Base-by-base conservation (phyloP, 2,113 vertebrate species). In the Sminthopsis crassicaudata region DNA sequence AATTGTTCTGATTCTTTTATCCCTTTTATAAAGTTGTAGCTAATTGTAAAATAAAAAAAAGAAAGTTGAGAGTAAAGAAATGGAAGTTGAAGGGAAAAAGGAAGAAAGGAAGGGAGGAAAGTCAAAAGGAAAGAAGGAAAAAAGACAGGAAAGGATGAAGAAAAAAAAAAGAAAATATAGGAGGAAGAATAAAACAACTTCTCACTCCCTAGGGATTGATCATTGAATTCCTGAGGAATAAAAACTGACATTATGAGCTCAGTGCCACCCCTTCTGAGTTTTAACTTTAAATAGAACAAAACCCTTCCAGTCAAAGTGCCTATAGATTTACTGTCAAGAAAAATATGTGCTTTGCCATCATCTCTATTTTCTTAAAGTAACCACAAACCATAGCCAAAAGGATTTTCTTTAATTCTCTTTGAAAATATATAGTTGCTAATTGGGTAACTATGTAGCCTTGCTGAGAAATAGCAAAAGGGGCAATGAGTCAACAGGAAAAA, bases 261-360 rank as follows among this genome's bases (percentile, higher is more conserved):
- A 84, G 90, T 93, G 92, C 94, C 92, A 94, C 30, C 8, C 9
- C 26, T 90, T 91, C 50, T n/a, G 14, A 96, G 36, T 54, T 91
- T 93, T 55, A 92, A 55, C 94, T 95, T 91, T 91, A 96, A 95
- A 95, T 54, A 55, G 54, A 97, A 91, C 51, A 94, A 94, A 2
- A 57, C 89, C 53, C 95, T 97, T 96, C 93, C 91, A 42, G 89
- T 95, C 50, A 51, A 93, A 94, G 91, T 30, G 19, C 53, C 91
- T 94, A 97, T 95, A 52, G 92, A 94, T 98, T 97, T 95, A 30
- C 89, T 92, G 94, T 95, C 93, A 95, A 92, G 51, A 92, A 97
- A 97, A 95, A 48, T 94, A n/a, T 25, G 93, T 90, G 36, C 51
- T 94, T 91, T 91, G 19, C n/a, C 27, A 91, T 12, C 2, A 50